Evolutionary conservation across 2,888 invertebrate genomes (phyloP).

Genomic region (Platycnemis pennipes): DNA sequence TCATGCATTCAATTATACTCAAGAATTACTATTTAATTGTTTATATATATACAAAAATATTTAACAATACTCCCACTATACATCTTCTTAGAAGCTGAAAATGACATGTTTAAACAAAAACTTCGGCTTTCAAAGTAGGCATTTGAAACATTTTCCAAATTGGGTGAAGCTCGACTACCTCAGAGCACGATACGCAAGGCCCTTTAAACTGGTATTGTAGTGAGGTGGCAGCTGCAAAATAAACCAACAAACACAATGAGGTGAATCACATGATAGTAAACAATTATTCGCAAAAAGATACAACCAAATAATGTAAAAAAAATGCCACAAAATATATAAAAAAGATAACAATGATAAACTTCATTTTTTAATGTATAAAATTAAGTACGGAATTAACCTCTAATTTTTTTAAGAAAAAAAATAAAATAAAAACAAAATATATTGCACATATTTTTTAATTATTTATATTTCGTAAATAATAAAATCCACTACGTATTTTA

Average conservation of each 20-base stretch:
- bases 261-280: not conserved
- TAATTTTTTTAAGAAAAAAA: not conserved
- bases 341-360: not conserved
- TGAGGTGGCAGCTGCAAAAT: slow-evolving; percentile 77
- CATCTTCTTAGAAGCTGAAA: slow-evolving; percentile 30
- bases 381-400: not conserved
- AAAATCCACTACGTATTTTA: no score
- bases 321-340: not conserved
- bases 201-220: slow-evolving; percentile 77
- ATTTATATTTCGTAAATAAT: no score
- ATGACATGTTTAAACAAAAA: slow-evolving; percentile 44
- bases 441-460: no score
- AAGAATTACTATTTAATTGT: not conserved
- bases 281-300: not conserved
- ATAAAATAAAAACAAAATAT: not conserved
- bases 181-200: slow-evolving; percentile 77
- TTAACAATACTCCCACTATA: not conserved
- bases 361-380: not conserved
- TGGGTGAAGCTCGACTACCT: slow-evolving; percentile 74
- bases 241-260: slow-evolving; percentile 69
- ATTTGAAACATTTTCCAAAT: slow-evolving; percentile 23
- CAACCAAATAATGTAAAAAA: not conserved
- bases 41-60: slow-evolving; percentile 26
- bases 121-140: slow-evolving; percentile 40
- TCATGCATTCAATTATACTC: not conserved